phyloP scores from a whole-genome alignment of 1,140 invertebrate genomes.

The Papilio polyxenes region DNA sequence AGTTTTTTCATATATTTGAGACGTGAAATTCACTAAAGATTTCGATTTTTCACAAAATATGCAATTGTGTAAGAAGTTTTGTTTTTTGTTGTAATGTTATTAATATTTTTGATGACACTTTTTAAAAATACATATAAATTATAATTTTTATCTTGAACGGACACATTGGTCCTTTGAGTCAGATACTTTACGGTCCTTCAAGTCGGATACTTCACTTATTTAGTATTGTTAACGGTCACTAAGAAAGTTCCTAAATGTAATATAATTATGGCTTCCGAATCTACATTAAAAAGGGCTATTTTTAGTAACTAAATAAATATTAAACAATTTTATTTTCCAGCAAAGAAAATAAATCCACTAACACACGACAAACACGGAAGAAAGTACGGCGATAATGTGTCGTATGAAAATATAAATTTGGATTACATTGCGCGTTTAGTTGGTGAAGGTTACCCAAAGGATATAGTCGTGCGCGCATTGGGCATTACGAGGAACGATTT shows the following conservation, averaged over 20 bases:
- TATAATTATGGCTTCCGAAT: no score
- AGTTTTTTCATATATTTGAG: slow-evolving; percentile 45
- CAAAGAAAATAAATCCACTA: slow-evolving; percentile 76
- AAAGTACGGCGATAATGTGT: slow-evolving; percentile 74
- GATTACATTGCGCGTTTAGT: slow-evolving; percentile 94
- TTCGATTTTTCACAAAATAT: no score
- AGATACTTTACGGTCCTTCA: background rate
- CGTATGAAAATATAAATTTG: slow-evolving; percentile 94
- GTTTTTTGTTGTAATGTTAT: no score
- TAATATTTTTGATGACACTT: no score
- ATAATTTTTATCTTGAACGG: no score
- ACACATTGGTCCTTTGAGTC: background rate
- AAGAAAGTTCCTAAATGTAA: no score
- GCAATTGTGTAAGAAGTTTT: no score
- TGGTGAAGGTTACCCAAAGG: slow-evolving; percentile 93
- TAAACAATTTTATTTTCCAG: slow-evolving; percentile 57
- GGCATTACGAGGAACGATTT: slow-evolving; percentile 95
- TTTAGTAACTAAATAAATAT: background rate
- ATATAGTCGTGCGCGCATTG: slow-evolving; percentile 93
- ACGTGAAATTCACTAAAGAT: no score
- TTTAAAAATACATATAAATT: no score
- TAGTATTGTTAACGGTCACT: no score
- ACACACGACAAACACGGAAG: slow-evolving; percentile 78
- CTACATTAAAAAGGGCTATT: no score
- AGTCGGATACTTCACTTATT: no score